These are phyloP conservation scores for Colletes collaris DNA, from an alignment of 2,888 invertebrate species.

Conservation along the genomic window DNA sequence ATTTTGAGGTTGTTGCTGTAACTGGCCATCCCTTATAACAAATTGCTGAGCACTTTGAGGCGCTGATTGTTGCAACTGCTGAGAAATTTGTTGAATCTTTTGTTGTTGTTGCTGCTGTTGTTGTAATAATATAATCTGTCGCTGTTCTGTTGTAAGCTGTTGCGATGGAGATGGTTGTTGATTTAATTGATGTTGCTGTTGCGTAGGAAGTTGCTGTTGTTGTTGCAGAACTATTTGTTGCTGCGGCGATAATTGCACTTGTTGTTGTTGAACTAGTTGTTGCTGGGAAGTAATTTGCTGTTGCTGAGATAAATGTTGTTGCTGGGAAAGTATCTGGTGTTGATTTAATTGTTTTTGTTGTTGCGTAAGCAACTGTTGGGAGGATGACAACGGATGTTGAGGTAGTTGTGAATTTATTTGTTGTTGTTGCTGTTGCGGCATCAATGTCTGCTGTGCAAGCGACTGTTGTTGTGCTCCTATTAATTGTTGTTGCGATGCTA, in stretches of 20 bases:
- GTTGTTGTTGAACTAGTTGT: constrained; percentile 67
- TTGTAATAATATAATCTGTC: constrained; percentile 84
- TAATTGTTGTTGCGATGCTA: constrained; percentile 68
- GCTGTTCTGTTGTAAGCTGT: constrained; percentile 78
- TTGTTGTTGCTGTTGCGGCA: constrained; percentile 82
- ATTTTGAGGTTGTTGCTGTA: constrained; percentile 80
- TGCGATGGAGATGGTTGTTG: constrained; percentile 74
- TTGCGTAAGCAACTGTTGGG: constrained; percentile 79
- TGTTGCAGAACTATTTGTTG: constrained; percentile 74
- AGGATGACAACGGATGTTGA: constrained; percentile 71
- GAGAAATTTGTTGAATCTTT: constrained; percentile 82
- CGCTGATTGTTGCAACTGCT: constrained; percentile 83
- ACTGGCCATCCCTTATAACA: constrained; percentile 82
- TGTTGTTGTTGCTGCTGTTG: constrained; percentile 85
- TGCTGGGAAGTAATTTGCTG: constrained; percentile 72
- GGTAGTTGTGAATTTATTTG: constrained; percentile 76
- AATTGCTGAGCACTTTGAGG: constrained; percentile 81
- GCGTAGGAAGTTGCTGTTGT: constrained; percentile 72
- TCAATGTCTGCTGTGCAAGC: constrained; percentile 62
- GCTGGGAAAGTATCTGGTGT: constrained; percentile 75
- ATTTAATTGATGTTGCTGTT: constrained; percentile 71
- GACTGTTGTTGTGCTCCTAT: constrained; percentile 67
- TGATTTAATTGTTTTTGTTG: constrained; percentile 79
- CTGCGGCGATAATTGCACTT: constrained; percentile 69
- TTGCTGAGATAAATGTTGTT: constrained; percentile 77